phyloP scores from a whole-genome alignment of 2,888 invertebrate species.

The Noctua fimbriata region DNA sequence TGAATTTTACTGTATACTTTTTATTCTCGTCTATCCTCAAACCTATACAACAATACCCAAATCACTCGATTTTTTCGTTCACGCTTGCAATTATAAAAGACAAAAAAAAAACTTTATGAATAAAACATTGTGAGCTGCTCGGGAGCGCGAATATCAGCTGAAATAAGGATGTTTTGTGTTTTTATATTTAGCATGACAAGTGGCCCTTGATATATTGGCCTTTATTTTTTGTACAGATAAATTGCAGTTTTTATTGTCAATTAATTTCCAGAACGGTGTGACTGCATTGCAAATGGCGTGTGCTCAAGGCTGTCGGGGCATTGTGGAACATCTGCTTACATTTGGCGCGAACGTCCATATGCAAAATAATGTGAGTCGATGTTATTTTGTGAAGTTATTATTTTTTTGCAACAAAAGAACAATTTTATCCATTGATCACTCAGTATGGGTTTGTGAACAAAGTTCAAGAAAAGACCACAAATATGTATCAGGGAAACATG shows the following conservation, averaged over 20 bases:
- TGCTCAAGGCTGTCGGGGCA: slow-evolving; percentile 92
- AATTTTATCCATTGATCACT: neutral
- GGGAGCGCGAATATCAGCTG: slow-evolving; percentile 17
- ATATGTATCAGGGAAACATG: slow-evolving; percentile 32
- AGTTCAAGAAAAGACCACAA: neutral
- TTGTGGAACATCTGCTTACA: slow-evolving; percentile 92
- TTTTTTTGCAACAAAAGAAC: neutral
- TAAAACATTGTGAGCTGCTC: slow-evolving; percentile 63
- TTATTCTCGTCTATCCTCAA: slow-evolving; percentile 5
- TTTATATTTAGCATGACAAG: slow-evolving; percentile 8
- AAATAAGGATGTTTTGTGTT: slow-evolving; percentile 36
- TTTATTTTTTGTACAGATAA: neutral
- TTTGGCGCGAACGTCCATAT: slow-evolving; percentile 92
- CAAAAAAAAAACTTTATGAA: slow-evolving; percentile 61
- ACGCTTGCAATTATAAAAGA: slow-evolving; percentile 57
- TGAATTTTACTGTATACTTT: neutral
- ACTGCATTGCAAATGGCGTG: slow-evolving; percentile 93
- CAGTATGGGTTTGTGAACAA: neutral
- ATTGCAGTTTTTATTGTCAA: slow-evolving; percentile 27
- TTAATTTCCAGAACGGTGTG: slow-evolving; percentile 90
- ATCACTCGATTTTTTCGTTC: slow-evolving; percentile 41
- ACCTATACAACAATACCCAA: slow-evolving; percentile 16
- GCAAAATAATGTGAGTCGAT: slow-evolving; percentile 91
- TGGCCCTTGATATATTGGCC: slow-evolving; percentile 7
- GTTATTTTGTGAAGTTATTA: neutral